A percentile compares a stretch with the other conserved stretches of the same genome.
Evolutionary conservation across 35 echinoderm and acorn worm species (phyloP).

Genomic region (Diadema setosum): DNA sequence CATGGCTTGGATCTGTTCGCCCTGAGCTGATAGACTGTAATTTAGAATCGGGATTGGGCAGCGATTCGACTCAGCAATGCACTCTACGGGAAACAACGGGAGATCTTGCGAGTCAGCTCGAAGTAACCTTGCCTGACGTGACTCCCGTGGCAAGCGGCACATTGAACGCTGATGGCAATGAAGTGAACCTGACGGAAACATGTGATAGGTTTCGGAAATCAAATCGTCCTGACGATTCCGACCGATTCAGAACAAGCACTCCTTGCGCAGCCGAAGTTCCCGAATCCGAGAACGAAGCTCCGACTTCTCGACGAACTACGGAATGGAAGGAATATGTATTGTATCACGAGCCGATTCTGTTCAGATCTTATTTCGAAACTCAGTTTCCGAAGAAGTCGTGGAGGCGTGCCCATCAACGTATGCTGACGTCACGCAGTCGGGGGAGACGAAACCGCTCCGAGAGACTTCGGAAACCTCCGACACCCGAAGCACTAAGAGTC

Average conservation of each 20-base stretch:
- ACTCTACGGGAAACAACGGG: too few relatives aligned
- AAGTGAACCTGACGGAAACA: not conserved
- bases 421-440: not conserved
- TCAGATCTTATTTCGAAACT: not conserved
- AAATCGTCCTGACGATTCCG: too few relatives aligned
- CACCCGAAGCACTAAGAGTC: not conserved
- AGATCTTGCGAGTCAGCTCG: too few relatives aligned
- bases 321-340: not conserved
- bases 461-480: not conserved
- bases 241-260: not conserved
- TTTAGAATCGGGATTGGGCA: too few relatives aligned
- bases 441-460: not conserved
- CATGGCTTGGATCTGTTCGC: not conserved
- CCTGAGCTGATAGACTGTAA: not conserved
- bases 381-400: not conserved
- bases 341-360: constrained; percentile 7
- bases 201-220: not conserved
- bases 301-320: not conserved
- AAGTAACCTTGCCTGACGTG: too few relatives aligned
- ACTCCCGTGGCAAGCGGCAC: too few relatives aligned
- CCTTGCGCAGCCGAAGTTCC: not conserved
- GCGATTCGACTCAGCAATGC: too few relatives aligned
- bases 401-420: constrained; percentile 1
- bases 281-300: too few relatives aligned
- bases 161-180: not conserved